phyloP scores from a whole-genome alignment of 92 coral and sea anemone genomes.

The Porites lobata region DNA sequence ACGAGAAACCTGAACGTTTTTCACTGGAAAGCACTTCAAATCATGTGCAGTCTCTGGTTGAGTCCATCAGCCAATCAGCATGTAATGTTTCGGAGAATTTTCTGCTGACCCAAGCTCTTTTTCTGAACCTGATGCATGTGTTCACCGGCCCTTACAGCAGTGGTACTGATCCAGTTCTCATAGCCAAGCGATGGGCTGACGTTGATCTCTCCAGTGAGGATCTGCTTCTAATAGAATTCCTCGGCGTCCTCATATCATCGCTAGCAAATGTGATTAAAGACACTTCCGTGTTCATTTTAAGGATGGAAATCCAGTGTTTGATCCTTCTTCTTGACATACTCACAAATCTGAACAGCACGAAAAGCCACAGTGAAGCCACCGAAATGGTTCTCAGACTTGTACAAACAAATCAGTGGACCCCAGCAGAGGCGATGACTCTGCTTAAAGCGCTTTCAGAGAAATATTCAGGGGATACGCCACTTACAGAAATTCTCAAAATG shows the following conservation, averaged over 20 bases:
- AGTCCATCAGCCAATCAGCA: conserved; percentile 16
- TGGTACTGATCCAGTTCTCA: conserved; percentile 2
- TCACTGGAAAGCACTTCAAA: neutral
- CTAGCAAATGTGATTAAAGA: neutral
- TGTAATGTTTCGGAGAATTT: neutral
- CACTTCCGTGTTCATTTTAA: conserved; percentile 2
- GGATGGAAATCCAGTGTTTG: neutral
- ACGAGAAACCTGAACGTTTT: neutral
- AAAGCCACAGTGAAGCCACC: neutral
- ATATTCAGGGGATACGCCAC: neutral
- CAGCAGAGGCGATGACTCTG: conserved; percentile 1
- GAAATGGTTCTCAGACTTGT: neutral
- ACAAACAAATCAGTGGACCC: conserved; percentile 11
- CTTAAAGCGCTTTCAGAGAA: neutral
- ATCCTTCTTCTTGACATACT: neutral
- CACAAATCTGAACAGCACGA: neutral
- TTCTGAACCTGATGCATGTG: conserved; percentile 1
- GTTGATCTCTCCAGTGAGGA: neutral
- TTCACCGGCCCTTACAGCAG: neutral
- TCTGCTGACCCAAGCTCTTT: conserved; percentile 7
- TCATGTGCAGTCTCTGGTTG: conserved; percentile 12
- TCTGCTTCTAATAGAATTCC: neutral
- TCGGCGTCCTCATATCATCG: conserved; percentile 3
- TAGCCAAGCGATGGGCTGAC: neutral
- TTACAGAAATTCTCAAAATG: neutral